Percentiles rank a stretch among this genome's conserved stretches.
These are phyloP conservation scores for Drosophila tropicalis DNA, from an alignment of 1,140 invertebrate species.

Conservation along the genomic window DNA sequence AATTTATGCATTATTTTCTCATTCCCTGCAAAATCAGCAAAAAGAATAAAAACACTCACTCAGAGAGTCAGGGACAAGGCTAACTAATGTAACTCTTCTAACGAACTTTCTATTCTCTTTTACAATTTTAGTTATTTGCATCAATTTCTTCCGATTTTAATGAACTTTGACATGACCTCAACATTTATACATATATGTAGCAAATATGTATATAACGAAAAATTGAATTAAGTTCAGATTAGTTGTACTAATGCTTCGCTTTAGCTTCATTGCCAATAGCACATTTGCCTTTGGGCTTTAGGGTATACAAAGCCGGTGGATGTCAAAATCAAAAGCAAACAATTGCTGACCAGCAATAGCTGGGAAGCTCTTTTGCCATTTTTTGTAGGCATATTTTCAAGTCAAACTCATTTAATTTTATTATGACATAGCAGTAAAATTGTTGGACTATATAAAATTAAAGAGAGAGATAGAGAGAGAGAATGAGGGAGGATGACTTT, in stretches of 20 bases:
- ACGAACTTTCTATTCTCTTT: not conserved
- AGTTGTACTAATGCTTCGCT: too few species aligned
- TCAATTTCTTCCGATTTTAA: too few species aligned
- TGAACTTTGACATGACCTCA: too few species aligned
- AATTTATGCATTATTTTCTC: constrained; percentile 34
- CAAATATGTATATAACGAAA: too few species aligned
- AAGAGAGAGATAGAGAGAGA: not conserved
- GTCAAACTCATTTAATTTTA: constrained; percentile 63
- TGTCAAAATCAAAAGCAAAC: constrained; percentile 29
- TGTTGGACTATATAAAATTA: constrained; percentile 50
- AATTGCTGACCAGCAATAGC: constrained; percentile 26
- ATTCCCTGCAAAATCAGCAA: constrained; percentile 26
- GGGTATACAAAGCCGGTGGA: not conserved
- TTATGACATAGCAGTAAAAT: constrained; percentile 69
- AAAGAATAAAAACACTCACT: not conserved
- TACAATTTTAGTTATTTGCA: not conserved
- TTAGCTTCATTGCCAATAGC: too few species aligned
- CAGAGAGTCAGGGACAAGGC: not conserved
- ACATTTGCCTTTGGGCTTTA: not conserved
- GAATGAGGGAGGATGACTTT: constrained; percentile 50
- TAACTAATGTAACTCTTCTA: too few species aligned
- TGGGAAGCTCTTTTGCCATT: constrained; percentile 8
- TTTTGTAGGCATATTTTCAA: constrained; percentile 25
- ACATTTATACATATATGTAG: too few species aligned
- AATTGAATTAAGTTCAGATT: too few species aligned